Conservation (phyloP, 2,888 invertebrate genomes). For the Slavum lentiscoides region DNA sequence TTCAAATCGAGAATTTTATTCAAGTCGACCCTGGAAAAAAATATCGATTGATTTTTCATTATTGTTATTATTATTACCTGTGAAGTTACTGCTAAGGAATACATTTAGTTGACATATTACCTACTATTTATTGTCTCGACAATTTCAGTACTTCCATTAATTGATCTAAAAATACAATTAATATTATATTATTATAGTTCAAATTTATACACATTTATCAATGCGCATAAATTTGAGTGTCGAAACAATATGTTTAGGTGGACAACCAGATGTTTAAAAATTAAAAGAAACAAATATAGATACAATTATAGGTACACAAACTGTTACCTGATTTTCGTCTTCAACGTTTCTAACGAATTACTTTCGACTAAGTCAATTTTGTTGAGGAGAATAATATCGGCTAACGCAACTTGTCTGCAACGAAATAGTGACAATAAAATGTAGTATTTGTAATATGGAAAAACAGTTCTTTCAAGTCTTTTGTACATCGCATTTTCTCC, state of each 20-base stretch:
- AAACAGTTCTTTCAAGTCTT: neutral
- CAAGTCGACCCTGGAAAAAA: conserved; percentile 59
- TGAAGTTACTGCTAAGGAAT: conserved; percentile 9
- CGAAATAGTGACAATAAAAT: neutral
- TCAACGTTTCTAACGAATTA: conserved; percentile 57
- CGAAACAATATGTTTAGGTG: no score
- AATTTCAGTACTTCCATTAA: conserved; percentile 57
- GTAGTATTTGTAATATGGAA: neutral
- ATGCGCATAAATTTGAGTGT: no score
- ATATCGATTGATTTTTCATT: neutral
- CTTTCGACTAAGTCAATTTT: conserved; percentile 61
- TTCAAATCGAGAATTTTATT: conserved; percentile 59
- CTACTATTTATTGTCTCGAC: conserved; percentile 56
- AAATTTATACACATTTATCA: no score
- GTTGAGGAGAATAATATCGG: conserved; percentile 64
- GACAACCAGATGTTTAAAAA: neutral
- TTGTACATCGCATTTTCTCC: neutral
- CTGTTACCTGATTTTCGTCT: conserved; percentile 56
- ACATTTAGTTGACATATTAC: conserved; percentile 44
- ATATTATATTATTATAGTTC: neutral
- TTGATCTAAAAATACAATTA: conserved; percentile 55
- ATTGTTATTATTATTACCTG: conserved; percentile 12
- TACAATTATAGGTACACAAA: neutral
- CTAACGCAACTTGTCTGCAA: conserved; percentile 63
- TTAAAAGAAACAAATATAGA: neutral